Base-by-base conservation (phyloP, 2,113 vertebrate species). In the Thermophis baileyi region DNA sequence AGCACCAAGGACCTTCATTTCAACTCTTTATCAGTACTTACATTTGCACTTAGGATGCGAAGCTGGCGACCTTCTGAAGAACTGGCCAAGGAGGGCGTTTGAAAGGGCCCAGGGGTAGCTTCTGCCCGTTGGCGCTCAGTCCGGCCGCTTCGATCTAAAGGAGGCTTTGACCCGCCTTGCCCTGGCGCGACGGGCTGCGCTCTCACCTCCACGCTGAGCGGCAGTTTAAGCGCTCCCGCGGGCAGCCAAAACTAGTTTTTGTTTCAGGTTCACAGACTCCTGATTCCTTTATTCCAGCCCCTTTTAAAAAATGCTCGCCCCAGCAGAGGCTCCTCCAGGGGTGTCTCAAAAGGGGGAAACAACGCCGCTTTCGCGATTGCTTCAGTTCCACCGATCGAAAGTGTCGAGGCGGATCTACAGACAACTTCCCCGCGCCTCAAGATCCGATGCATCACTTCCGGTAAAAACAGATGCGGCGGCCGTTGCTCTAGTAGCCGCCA, bases 401-500 rank as follows among this genome's bases (percentile, higher is more conserved):
- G 35, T 81, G 51, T 95, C 81, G 91, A 89, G 51, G 0, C 22
- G 0, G 1, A 1, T 0, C 2, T 18, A 5, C 8, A 47, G 0
- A 74, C 22, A 5, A 0, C 55, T 96, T 96, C 44, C 40, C 7
- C 12, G 63, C 1, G 0, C 27, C 1, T 10, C 3, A 22, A 12
- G 35, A 16, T 2, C 6, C 14, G 1, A 4, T 6, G 40, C 53
- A 81, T 90, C 88, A 90, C 81, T 93, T 93, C 92, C 92, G 81
- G 88, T 30, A 87, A 90, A 81, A 93, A 94, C 94, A 94, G 88
- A 94, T 92, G 91, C 93, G 4, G 55, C 1, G 46, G 25, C 60
- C 2, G 1, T 0, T 0, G 91, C 96, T 96, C 96, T 97, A 97
- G 97, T 97, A 97, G 97, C 97, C 95, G 96, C 97, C 97, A 97